These are phyloP conservation scores for Perccottus glenii DNA, from an alignment of 2,113 vertebrate species.

Conservation along the genomic window DNA sequence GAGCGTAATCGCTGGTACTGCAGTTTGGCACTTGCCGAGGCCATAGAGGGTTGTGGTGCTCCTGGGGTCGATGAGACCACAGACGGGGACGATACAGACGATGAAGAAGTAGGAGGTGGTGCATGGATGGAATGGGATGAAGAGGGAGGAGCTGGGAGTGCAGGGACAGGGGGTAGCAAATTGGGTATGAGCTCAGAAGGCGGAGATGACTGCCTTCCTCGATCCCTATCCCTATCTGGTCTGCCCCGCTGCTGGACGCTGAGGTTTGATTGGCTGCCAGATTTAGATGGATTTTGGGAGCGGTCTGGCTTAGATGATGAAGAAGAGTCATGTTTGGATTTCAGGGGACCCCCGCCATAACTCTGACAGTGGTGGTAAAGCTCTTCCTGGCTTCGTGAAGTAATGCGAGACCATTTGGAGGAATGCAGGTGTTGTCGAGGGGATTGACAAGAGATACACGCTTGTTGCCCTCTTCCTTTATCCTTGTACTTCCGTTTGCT, in stretches of 20 bases:
- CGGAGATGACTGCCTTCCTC: constrained; percentile 69
- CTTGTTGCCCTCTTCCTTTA: constrained; percentile 72
- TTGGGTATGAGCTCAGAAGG: constrained; percentile 66
- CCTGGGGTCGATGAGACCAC: constrained; percentile 77
- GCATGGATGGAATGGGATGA: constrained; percentile 73
- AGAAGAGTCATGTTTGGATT: constrained; percentile 75
- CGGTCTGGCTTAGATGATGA: constrained; percentile 77
- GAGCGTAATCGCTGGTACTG: constrained; percentile 83
- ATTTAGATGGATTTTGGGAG: constrained; percentile 80
- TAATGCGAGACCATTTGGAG: constrained; percentile 68
- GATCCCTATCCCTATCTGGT: constrained; percentile 70
- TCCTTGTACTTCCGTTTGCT: constrained; percentile 74
- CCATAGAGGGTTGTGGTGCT: constrained; percentile 74
- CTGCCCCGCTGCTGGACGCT: constrained; percentile 78
- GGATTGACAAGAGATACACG: constrained; percentile 76
- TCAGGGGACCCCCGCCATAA: constrained; percentile 69
- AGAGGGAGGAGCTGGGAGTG: constrained; percentile 76
- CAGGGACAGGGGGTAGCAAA: constrained; percentile 69
- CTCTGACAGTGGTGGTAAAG: constrained; percentile 82
- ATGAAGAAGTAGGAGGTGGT: constrained; percentile 75
- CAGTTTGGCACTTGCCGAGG: constrained; percentile 81
- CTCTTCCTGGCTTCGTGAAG: constrained; percentile 84
- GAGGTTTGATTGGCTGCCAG: constrained; percentile 88
- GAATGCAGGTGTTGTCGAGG: constrained; percentile 64
- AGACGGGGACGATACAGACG: constrained; percentile 78